Base-by-base conservation (phyloP, 2,797 vertebrate species). In the Margarornis squamiger region DNA sequence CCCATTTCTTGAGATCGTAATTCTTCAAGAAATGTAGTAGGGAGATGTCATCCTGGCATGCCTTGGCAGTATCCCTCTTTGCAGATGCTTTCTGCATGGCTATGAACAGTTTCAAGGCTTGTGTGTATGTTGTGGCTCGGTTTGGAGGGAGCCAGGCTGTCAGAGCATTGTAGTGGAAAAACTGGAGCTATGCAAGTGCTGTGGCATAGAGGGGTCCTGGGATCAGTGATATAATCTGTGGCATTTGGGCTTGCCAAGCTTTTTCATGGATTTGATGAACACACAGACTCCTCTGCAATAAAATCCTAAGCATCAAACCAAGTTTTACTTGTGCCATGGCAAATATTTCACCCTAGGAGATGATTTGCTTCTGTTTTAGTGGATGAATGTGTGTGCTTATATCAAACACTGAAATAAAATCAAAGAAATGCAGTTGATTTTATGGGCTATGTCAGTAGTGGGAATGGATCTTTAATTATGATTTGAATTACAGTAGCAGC, bases 361-460 rank as follows among this genome's bases (percentile, higher is more conserved):
- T 74, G n/a, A 80, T 93, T 94, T 92, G 67, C 43, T 75, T 78
- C 83, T 67, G 17, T 72, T 93, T 84, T 67, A 94, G 66, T 4
- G 4, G 29, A 29, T 70, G 30, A 84, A 78, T 38, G 29, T 55
- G 18, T 78, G 76, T n/a, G n/a, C 55, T 84, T 96, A 59, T 81
- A 92, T 95, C 70, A 88, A 92, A 75, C 36, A 62, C 54, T 88
- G 88, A 94, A 95, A 92, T 92, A 88, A 92, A 96, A 91, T 91
- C 90, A 92, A 95, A 90, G 79, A 75, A 94, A 73, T 75, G 38
- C 34, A 75, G 82, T 78, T 90, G 82, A 58, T 92, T 96, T 96
- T 94, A 90, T 86, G 70, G 76, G 9, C 5, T 94, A 18, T 90
- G 62, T 81, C 90, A 72, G 86, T 55, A 21, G 15, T 84, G 76